Evolutionary conservation across 2,888 invertebrate genomes (phyloP), one percentile per base, ranked within the genome.

Genomic region (Pediacus dermestoides): DNA sequence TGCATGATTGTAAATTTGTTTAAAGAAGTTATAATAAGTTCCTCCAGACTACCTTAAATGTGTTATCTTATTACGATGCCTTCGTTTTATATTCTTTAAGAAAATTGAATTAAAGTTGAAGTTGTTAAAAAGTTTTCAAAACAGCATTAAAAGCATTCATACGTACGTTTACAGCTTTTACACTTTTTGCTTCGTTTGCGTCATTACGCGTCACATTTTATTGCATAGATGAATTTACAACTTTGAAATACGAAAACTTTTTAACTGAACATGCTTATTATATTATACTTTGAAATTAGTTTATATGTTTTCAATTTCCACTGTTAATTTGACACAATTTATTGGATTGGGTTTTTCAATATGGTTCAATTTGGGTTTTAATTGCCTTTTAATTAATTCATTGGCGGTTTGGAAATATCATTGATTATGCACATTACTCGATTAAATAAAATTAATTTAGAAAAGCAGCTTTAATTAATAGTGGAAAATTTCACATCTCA

Each of bases 71-170:
- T 60, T 60, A 56, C 47, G 43, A 54, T 55, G 55, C 58, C 55
- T 58, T 53, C 46, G 52, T 61, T 58, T 58, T 44, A 56, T 51
- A 47, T 52, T 51, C 52, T 50, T 49, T 39, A 48, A 44, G 54
- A 52, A 55, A 61, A 60, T 59, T 56, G 56, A 61, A 58, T 60
- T 56, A 58, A 52, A 59, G 50, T 49, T 46, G 50, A 57, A 59
- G 57, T 59, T 56, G 59, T 61, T 55, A 57, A 55, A 53, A 60
- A 61, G 51, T 61, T 60, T 51, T 48, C 50, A 52, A 50, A 50
- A 46, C 42, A 43, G 46, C 53, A 48, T 55, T 52, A 51, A 52
- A 50, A 37, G 39, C 51, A 48, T 50, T 55, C 52, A 53, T 52
- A 55, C 48, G 46, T 53, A 50, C 44, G 40, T 41, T 49, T 37